These are phyloP conservation scores for Anorthoa munda DNA, from an alignment of 2,888 invertebrate species.

Conservation along the genomic window DNA sequence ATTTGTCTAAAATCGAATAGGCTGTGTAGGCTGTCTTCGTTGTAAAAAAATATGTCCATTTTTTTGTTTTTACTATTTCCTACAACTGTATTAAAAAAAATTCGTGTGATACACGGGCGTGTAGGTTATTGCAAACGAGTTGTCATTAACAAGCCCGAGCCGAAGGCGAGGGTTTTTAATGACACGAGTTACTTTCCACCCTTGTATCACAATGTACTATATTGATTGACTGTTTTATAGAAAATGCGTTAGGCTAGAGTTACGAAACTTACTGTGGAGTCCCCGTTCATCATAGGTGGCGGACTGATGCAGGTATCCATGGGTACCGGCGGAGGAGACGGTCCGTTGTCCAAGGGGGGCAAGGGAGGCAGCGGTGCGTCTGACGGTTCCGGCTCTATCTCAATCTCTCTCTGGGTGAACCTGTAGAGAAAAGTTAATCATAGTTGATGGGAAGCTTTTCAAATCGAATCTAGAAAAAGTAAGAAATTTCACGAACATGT, in stretches of 20 bases:
- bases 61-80: too few relatives aligned
- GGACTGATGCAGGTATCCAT: slow-evolving; percentile 87
- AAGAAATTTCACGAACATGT: not conserved
- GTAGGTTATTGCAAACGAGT: too few relatives aligned
- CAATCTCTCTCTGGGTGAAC: slow-evolving; percentile 68
- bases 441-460: not conserved
- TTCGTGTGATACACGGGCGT: too few relatives aligned
- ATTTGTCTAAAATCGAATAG: too few relatives aligned
- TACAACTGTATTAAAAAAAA: too few relatives aligned
- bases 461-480: not conserved
- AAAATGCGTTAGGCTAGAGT: not conserved
- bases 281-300: slow-evolving; percentile 84
- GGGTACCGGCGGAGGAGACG: slow-evolving; percentile 77
- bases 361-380: slow-evolving; percentile 79
- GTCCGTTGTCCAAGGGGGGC: slow-evolving; percentile 68
- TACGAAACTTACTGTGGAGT: slow-evolving; percentile 78
- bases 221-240: not conserved
- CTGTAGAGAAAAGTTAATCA: slow-evolving; percentile 11
- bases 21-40: too few relatives aligned
- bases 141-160: too few relatives aligned
- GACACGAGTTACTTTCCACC: too few relatives aligned
- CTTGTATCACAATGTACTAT: too few relatives aligned
- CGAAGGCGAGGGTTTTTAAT: too few relatives aligned
- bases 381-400: slow-evolving; percentile 70
- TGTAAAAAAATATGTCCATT: too few relatives aligned